Conservation (phyloP, 2,113 vertebrate species). For the Rhinogobius similis region DNA sequence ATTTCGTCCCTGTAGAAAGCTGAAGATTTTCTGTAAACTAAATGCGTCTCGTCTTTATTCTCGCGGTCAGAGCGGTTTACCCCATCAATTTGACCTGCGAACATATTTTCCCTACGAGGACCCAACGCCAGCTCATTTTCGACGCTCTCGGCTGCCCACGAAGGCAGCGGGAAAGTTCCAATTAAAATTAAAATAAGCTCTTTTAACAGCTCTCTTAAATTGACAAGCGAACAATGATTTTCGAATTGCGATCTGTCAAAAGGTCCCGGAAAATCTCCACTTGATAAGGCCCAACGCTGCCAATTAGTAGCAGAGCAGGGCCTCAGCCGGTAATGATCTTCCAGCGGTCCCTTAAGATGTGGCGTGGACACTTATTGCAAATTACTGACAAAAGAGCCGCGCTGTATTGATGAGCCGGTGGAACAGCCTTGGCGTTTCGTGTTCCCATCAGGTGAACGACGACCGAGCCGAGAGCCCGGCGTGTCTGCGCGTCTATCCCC, state of each 20-base stretch:
- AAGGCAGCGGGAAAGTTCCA: slow-evolving; percentile 85
- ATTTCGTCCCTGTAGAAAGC: slow-evolving; percentile 72
- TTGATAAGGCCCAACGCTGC: slow-evolving; percentile 99
- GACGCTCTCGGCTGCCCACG: slow-evolving; percentile 68
- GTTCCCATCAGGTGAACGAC: slow-evolving; percentile 88
- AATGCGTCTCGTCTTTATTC: slow-evolving; percentile 70
- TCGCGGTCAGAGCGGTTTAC: slow-evolving; percentile 56
- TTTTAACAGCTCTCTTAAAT: slow-evolving; percentile 99
- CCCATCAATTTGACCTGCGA: slow-evolving; percentile 79
- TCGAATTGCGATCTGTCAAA: slow-evolving; percentile 99
- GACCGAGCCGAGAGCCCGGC: slow-evolving; percentile 80
- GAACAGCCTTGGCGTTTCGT: slow-evolving; percentile 82
- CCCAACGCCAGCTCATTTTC: slow-evolving; percentile 44
- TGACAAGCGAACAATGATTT: slow-evolving; percentile 99
- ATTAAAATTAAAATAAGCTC: slow-evolving; percentile 97
- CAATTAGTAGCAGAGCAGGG: slow-evolving; percentile 94
- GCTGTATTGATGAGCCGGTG: slow-evolving; percentile 91
- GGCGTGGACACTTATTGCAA: slow-evolving; percentile 97
- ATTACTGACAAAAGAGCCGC: slow-evolving; percentile 97
- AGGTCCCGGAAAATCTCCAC: slow-evolving; percentile 95
- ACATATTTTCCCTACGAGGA: slow-evolving; percentile 54
- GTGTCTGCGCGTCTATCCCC: slow-evolving; percentile 64
- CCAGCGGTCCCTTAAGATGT: slow-evolving; percentile 88
- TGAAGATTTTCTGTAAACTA: slow-evolving; percentile 70
- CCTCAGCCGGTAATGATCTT: slow-evolving; percentile 96